These are phyloP conservation scores for Agelas oroides DNA, from an alignment of 37 sponge, comb jelly and placozoan species.

Conservation along the genomic window DNA sequence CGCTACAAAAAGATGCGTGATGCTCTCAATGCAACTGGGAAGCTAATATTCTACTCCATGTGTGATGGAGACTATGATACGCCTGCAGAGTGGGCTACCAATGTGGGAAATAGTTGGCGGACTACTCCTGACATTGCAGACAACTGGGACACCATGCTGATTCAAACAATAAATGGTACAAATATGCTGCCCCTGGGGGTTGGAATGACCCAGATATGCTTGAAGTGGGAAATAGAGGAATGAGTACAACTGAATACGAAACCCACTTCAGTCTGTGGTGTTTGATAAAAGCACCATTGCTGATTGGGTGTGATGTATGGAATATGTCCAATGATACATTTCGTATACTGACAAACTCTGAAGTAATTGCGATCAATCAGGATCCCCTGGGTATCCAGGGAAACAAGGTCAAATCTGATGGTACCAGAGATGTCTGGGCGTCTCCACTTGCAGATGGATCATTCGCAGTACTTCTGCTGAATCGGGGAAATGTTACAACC, in stretches of 20 bases:
- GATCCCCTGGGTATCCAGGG: conserved; percentile 79
- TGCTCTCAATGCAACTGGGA: conserved; percentile 82
- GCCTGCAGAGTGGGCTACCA: conserved; percentile 75
- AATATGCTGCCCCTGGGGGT: conserved; percentile 81
- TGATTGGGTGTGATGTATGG: conserved; percentile 81
- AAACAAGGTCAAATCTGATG: conserved; percentile 41
- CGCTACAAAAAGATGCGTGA: conserved; percentile 84
- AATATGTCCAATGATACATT: conserved; percentile 67
- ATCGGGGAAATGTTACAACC: conserved; percentile 26
- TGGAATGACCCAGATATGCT: conserved; percentile 95
- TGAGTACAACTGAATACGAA: conserved; percentile 73
- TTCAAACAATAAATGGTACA: conserved; percentile 62
- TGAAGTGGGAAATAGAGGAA: conserved; percentile 87
- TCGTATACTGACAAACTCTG: conserved; percentile 83
- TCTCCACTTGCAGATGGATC: conserved; percentile 49
- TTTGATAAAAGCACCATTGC: conserved; percentile 84
- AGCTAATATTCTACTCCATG: conserved; percentile 84
- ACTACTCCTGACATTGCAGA: conserved; percentile 83
- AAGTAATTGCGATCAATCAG: conserved; percentile 90
- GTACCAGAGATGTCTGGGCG: conserved; percentile 76
- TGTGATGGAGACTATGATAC: conserved; percentile 81
- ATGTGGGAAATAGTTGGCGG: conserved; percentile 91
- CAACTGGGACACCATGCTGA: conserved; percentile 77
- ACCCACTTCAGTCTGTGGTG: conserved; percentile 92
- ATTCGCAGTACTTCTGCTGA: conserved; percentile 69